Evolutionary conservation across 1,140 invertebrate genomes (phyloP).

Genomic region (Temnothorax nylanderi): DNA sequence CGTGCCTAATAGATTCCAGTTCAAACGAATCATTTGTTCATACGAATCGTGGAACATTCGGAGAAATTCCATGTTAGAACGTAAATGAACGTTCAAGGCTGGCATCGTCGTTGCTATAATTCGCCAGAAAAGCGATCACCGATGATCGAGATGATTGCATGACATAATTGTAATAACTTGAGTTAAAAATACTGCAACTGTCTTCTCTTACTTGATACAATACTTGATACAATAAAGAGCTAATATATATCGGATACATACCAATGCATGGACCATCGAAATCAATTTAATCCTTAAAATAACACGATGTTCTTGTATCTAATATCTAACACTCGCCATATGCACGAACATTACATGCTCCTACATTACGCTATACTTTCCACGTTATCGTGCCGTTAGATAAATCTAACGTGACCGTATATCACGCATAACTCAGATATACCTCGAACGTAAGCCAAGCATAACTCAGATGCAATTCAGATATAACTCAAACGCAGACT

Average conservation of each 20-base stretch:
- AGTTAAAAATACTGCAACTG: background rate
- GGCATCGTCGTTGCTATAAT: background rate
- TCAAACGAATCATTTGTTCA: background rate
- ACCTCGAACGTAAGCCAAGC: constrained; percentile 43
- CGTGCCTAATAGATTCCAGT: background rate
- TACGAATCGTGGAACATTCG: background rate
- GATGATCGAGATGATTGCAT: background rate
- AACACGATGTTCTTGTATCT: background rate
- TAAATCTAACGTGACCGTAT: constrained; percentile 24
- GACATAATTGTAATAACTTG: background rate
- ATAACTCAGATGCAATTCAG: constrained; percentile 58
- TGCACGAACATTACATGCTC: background rate
- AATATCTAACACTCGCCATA: background rate
- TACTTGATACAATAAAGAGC: too few relatives aligned
- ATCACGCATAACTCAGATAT: constrained; percentile 38
- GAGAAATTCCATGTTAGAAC: background rate
- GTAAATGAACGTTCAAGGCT: background rate
- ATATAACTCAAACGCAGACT: constrained; percentile 39
- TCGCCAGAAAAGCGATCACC: background rate
- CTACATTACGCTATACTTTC: constrained; percentile 34
- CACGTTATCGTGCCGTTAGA: constrained; percentile 5
- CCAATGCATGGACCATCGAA: background rate
- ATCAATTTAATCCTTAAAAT: background rate
- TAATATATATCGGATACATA: background rate
- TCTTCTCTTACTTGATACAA: background rate